Conservation (phyloP, 2,797 vertebrate species). For the Paramormyrops hopkinsi region DNA sequence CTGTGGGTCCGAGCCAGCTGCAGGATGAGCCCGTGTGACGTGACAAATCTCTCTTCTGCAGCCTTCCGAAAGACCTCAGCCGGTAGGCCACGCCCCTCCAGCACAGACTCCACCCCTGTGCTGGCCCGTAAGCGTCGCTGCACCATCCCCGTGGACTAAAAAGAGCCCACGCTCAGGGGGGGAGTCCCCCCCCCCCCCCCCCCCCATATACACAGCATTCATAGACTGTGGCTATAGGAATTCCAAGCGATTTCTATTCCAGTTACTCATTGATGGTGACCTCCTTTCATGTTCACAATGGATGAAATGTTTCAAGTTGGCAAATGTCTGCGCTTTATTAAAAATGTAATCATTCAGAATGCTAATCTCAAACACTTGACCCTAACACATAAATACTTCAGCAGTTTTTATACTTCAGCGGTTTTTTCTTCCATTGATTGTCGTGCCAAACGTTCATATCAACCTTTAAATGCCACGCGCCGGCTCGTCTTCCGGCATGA, state of each 20-base stretch:
- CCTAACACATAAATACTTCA: background rate
- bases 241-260: background rate
- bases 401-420: background rate
- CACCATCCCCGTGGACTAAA: conserved; percentile 73
- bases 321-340: background rate
- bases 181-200: conserved; percentile 44
- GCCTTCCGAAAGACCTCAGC: conserved; percentile 54
- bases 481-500: background rate
- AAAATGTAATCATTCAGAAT: background rate
- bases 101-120: conserved; percentile 41
- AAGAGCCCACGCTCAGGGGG: conserved; percentile 72
- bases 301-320: background rate
- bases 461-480: background rate
- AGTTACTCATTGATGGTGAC: background rate
- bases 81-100: conserved; percentile 39
- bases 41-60: conserved; percentile 73
- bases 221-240: background rate
- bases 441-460: background rate
- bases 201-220: background rate
- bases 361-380: background rate
- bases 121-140: conserved; percentile 65
- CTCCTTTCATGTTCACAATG: background rate
- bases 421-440: background rate
- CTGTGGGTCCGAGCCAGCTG: conserved; percentile 52
- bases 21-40: conserved; percentile 71